These are phyloP conservation scores for Apantesis nais DNA, from an alignment of 2,888 invertebrate genomes.

Conservation along the genomic window DNA sequence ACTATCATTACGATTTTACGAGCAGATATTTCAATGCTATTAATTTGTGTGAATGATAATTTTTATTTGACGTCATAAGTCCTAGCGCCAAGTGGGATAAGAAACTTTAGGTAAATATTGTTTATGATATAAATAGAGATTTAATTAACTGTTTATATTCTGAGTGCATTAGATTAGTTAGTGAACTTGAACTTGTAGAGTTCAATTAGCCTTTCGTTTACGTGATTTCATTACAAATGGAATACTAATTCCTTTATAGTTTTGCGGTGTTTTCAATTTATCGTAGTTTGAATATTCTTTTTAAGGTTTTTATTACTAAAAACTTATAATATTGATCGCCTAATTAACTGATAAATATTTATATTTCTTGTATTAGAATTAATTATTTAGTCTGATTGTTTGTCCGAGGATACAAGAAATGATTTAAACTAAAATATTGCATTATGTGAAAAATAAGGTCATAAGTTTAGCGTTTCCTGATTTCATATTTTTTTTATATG, in stretches of 20 bases:
- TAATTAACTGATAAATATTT: neutral
- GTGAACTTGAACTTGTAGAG: too few species aligned
- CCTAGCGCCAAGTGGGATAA: neutral
- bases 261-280: neutral
- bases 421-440: neutral
- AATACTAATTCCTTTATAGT: neutral
- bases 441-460: neutral
- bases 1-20: too few species aligned
- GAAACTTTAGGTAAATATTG: neutral
- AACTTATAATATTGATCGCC: neutral
- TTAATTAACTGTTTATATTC: too few species aligned
- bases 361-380: neutral
- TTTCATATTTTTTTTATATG: neutral
- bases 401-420: neutral
- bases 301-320: neutral
- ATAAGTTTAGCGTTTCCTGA: too few species aligned
- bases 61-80: too few species aligned
- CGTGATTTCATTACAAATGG: neutral
- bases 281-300: neutral
- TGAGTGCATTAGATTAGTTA: too few species aligned
- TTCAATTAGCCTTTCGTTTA: neutral
- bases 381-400: neutral
- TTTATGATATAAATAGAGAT: neutral
- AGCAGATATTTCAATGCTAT: too few species aligned
- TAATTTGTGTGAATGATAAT: too few species aligned